These are phyloP conservation scores for Stercorarius parasiticus DNA, from an alignment of 2,113 vertebrate genomes.

Conservation along the genomic window DNA sequence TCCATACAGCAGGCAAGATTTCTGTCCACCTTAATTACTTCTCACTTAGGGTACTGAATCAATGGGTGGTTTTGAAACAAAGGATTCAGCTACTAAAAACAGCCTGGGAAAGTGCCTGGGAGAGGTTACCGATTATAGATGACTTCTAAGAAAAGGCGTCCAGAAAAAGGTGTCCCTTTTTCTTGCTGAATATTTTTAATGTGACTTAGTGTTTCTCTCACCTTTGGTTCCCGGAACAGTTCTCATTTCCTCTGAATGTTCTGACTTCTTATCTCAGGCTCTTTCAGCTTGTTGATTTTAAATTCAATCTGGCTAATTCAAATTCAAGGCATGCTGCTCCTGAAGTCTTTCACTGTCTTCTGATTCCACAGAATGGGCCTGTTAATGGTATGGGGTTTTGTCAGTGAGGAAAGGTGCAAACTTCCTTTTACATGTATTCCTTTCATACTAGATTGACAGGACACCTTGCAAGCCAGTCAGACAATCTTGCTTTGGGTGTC, in stretches of 20 bases:
- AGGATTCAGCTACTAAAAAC: conserved; percentile 49
- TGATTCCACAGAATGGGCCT: neutral
- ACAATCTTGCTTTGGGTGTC: neutral
- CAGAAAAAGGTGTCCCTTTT: neutral
- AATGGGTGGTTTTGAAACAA: conserved; percentile 64
- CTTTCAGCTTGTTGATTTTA: conserved; percentile 57
- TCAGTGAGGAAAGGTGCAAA: neutral
- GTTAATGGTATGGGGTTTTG: neutral
- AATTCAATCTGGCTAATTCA: conserved; percentile 47
- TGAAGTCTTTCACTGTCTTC: neutral
- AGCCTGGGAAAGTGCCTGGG: conserved; percentile 25
- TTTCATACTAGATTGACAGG: neutral
- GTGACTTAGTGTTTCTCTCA: conserved; percentile 48
- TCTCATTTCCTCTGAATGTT: conserved; percentile 56
- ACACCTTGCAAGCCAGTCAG: neutral
- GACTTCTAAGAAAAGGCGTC: conserved; percentile 39
- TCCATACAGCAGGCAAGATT: neutral
- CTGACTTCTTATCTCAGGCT: conserved; percentile 48
- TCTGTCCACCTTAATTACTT: conserved; percentile 46
- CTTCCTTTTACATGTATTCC: neutral
- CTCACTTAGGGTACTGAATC: conserved; percentile 46
- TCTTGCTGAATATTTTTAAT: conserved; percentile 41
- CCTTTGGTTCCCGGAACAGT: conserved; percentile 56
- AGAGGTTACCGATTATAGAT: conserved; percentile 45
- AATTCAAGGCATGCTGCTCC: conserved; percentile 6